Base-by-base conservation (phyloP, 2,113 vertebrate species). In the Gobius niger region DNA sequence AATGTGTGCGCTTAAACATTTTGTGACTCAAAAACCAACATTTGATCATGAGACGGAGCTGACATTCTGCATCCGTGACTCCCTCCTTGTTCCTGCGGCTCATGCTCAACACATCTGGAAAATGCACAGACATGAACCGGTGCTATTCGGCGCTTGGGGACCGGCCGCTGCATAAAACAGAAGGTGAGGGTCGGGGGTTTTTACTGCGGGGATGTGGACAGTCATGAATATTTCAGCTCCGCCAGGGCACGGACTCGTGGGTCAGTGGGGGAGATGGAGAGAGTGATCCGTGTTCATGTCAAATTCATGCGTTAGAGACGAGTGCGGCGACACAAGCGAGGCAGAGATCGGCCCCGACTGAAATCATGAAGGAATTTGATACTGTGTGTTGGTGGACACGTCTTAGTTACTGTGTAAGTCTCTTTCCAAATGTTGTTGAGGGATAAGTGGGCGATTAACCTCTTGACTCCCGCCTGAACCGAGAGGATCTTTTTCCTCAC, bases 131-230 rank as follows among this genome's bases (percentile, higher is more conserved):
- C 40, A 59, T 62, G 42, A 51, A 40, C 34, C 0, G 68, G 56
- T 68, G 77, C 81, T 78, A 72, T 83, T 78, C 76, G 65, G 9
- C 68, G 71, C 65, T 1, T 1, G 34, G 53, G 77, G n/a, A 13
- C 68, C 42, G 13, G 47, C 64, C 64, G 2, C 73, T 80, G 76
- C 73, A 82, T 83, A 82, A 86, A 86, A 83, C 69, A 56, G 74
- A 74, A 63, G 63, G 4, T 49, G 75, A 42, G 54, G 64, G 66
- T 79, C 46, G 50, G 47, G 50, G 47, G 41, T 70, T 67, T 68
- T 44, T 46, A 56, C 63, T 18, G 54, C 72, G 18, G 51, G 47
- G 72, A 81, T 13, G 68, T 68, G 67, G 77, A 85, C 67, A 85
- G 65, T 76, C 78, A 72, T 87, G 47, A 71, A 78, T 85, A 68